phyloP scores from a whole-genome alignment of 2,797 vertebrate species.

The Enteromius mattozi region DNA sequence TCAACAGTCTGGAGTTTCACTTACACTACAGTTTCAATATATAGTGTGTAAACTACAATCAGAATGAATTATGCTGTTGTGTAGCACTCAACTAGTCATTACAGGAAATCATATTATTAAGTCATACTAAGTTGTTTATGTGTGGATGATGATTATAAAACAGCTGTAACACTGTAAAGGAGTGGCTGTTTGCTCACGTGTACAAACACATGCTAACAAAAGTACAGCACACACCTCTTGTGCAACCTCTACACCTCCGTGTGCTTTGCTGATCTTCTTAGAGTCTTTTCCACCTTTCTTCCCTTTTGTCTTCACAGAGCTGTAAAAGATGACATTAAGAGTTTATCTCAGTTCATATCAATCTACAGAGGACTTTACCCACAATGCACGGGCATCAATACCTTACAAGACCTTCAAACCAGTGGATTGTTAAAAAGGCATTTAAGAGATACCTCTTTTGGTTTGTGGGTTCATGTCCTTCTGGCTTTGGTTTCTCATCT shows the following conservation, averaged over 20 bases:
- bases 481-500: conserved; percentile 61
- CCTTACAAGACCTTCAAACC: not conserved
- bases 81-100: not conserved
- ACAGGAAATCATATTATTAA: not conserved
- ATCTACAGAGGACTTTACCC: not conserved
- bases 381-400: not conserved
- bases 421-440: not conserved
- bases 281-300: conserved; percentile 88
- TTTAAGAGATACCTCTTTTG: conserved; percentile 68
- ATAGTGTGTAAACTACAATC: not conserved
- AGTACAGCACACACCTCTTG: conserved; percentile 71
- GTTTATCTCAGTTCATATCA: not conserved
- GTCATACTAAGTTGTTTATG: not conserved
- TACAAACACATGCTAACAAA: not conserved
- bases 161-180: not conserved
- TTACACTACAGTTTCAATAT: not conserved
- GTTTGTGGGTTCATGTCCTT: conserved; percentile 60
- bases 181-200: not conserved
- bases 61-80: not conserved
- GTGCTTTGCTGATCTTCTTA: conserved; percentile 76
- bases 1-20: not conserved
- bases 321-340: conserved; percentile 55
- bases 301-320: conserved; percentile 82
- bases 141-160: not conserved
- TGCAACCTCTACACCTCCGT: conserved; percentile 69